phyloP scores from a whole-genome alignment of 2,797 vertebrate genomes.

The Enteromius argenteus region DNA sequence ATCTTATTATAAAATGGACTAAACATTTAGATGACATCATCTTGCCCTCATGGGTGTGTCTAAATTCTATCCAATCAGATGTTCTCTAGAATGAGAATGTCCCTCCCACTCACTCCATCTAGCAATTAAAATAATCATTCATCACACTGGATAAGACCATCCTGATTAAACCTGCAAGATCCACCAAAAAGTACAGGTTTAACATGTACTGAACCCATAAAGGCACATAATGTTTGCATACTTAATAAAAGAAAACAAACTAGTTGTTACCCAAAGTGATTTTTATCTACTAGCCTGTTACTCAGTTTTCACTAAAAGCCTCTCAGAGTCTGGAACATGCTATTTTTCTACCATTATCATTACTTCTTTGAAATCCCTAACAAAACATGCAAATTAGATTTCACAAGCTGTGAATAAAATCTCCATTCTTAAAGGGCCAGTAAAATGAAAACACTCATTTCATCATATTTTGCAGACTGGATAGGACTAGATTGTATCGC shows the following conservation, averaged over 20 bases:
- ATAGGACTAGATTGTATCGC: not conserved
- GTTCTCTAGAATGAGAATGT: not conserved
- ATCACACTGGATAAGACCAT: not conserved
- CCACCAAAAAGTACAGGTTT: not conserved
- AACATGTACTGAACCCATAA: not conserved
- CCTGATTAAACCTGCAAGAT: not conserved
- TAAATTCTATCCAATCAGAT: not conserved
- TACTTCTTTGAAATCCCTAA: conserved; percentile 49
- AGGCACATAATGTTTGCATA: not conserved
- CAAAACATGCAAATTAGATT: conserved; percentile 52
- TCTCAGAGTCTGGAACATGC: conserved; percentile 12
- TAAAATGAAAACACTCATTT: not conserved
- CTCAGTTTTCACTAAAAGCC: not conserved
- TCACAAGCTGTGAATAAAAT: not conserved
- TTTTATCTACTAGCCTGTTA: not conserved
- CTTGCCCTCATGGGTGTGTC: not conserved
- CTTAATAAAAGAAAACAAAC: not conserved
- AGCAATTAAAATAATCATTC: not conserved
- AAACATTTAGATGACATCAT: not conserved
- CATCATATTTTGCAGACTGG: not conserved
- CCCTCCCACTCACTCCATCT: not conserved
- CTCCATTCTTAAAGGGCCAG: not conserved
- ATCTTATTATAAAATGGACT: not conserved
- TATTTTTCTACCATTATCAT: conserved; percentile 3
- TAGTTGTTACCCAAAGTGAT: not conserved